Percentiles rank a stretch among this genome's conserved stretches.
phyloP scores from a whole-genome alignment of 2,113 vertebrate species.

The Thymallus thymallus region DNA sequence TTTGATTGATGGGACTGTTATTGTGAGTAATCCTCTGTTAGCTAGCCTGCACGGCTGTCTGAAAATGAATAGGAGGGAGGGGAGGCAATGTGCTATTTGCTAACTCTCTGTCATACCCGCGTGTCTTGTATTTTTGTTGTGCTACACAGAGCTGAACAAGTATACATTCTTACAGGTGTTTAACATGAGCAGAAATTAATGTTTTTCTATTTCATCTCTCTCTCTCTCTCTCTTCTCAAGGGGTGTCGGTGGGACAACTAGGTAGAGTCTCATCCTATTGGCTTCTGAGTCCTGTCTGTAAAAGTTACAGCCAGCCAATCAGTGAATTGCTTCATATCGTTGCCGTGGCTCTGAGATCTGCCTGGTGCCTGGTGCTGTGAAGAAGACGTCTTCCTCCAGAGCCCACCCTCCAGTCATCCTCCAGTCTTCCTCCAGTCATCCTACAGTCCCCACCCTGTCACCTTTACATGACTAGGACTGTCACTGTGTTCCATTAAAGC shows the following conservation, averaged over 20 bases:
- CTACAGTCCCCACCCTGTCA: background rate
- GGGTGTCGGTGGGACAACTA: background rate
- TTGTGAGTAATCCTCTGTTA: slow-evolving; percentile 29
- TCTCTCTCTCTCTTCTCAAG: background rate
- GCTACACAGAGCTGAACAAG: background rate
- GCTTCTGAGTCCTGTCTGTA: background rate
- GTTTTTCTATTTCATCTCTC: background rate
- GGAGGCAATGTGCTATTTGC: background rate
- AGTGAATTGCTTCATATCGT: background rate
- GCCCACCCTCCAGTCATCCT: background rate
- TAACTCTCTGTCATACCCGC: background rate
- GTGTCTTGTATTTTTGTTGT: slow-evolving; percentile 3
- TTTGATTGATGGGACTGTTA: background rate
- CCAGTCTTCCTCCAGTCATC: slow-evolving; percentile 1
- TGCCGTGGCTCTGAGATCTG: slow-evolving; percentile 5
- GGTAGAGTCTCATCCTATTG: background rate
- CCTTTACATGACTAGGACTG: slow-evolving; percentile 10
- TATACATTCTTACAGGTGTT: too few relatives aligned
- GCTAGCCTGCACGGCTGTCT: background rate
- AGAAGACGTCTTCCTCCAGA: background rate
- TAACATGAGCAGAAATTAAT: background rate
- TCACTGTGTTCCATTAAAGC: slow-evolving; percentile 8
- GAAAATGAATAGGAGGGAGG: background rate
- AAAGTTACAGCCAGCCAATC: background rate
- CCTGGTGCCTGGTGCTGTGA: background rate